Conservation (phyloP, 2,888 invertebrate species). For the Dasypogon diadema region DNA sequence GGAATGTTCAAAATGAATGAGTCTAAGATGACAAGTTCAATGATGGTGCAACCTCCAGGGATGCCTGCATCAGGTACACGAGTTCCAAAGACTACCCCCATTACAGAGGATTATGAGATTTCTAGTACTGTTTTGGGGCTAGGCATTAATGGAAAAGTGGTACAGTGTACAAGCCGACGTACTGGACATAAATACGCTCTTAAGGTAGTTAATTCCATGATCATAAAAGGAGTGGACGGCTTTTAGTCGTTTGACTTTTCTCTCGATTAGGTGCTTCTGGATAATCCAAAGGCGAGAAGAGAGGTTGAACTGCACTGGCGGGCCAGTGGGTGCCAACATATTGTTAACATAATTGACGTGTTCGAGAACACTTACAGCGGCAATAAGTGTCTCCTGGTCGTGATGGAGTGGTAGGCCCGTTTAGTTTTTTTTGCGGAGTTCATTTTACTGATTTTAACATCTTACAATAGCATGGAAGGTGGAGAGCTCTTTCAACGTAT, state of each 20-base stretch:
- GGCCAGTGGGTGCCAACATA: slow-evolving; percentile 90
- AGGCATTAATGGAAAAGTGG: slow-evolving; percentile 98
- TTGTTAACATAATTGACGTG: slow-evolving; percentile 91
- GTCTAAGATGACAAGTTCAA: not conserved
- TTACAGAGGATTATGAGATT: slow-evolving; percentile 92
- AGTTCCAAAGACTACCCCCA: slow-evolving; percentile 80
- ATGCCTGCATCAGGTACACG: not conserved
- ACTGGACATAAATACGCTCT: slow-evolving; percentile 87
- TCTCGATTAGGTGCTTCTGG: slow-evolving; percentile 79
- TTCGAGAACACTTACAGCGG: slow-evolving; percentile 97
- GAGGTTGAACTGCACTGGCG: slow-evolving; percentile 97
- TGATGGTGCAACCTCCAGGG: slow-evolving; percentile 7
- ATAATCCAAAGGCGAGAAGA: slow-evolving; percentile 90
- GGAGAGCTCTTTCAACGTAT: slow-evolving; percentile 98
- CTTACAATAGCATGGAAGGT: slow-evolving; percentile 97
- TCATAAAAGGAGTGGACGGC: no score
- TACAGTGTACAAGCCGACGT: slow-evolving; percentile 87
- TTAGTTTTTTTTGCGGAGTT: no score
- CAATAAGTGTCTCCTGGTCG: slow-evolving; percentile 91
- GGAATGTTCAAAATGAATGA: slow-evolving; percentile 33
- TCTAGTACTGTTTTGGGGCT: slow-evolving; percentile 93
- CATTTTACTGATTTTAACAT: no score
- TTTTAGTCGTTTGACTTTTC: not conserved
- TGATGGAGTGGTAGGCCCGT: slow-evolving; percentile 99
- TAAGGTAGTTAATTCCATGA: slow-evolving; percentile 78